phyloP scores from a whole-genome alignment of 2,888 invertebrate genomes.

The Limnephilus lunatus region DNA sequence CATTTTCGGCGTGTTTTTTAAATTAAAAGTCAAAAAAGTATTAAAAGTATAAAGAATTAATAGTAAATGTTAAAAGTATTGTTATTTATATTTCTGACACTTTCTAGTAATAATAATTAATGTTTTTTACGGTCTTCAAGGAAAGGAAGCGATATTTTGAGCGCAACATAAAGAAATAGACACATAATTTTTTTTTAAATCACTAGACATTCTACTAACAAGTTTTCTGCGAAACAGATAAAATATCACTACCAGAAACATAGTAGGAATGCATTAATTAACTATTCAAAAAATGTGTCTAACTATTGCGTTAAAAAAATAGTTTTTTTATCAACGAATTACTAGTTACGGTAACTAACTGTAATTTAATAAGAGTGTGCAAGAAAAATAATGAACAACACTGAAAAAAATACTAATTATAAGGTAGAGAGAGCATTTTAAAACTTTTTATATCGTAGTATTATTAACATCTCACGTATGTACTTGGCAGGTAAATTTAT shows the following conservation, averaged over 20 bases:
- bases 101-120: no score
- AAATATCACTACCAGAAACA: neutral
- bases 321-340: neutral
- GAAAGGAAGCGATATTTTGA: no score
- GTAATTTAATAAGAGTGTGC: neutral
- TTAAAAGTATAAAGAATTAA: no score
- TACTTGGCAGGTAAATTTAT: neutral
- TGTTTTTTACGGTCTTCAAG: no score
- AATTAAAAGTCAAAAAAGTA: no score
- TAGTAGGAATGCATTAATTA: neutral
- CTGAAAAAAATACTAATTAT: neutral
- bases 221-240: neutral
- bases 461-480: neutral
- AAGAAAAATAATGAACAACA: neutral
- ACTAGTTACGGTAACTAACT: neutral
- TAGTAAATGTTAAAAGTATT: no score
- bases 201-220: neutral
- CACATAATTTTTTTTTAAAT: no score
- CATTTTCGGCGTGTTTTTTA: no score
- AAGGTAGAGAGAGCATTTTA: neutral
- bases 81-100: no score
- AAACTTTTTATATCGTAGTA: neutral
- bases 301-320: neutral
- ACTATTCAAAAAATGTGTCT: neutral
- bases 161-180: no score